A percentile compares a stretch with the other conserved stretches of the same genome.
phyloP scores from a whole-genome alignment of 2,797 vertebrate species.

The Brotula barbata region DNA sequence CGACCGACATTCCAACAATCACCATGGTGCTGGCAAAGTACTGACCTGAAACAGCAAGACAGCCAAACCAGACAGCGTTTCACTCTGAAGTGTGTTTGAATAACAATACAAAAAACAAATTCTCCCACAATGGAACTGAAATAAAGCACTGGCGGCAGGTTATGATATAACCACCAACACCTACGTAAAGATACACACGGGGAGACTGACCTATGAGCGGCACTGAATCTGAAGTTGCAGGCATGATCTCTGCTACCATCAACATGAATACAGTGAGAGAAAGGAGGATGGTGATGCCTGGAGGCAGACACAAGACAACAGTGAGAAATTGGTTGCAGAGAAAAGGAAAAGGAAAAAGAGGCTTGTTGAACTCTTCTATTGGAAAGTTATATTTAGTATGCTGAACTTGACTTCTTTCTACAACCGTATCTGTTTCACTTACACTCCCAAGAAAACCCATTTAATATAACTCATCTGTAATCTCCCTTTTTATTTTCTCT shows the following conservation, averaged over 20 bases:
- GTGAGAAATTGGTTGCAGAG: slow-evolving; percentile 28
- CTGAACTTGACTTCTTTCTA: slow-evolving; percentile 32
- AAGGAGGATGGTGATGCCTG: slow-evolving; percentile 83
- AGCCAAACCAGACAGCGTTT: not conserved
- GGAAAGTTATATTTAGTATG: slow-evolving; percentile 40
- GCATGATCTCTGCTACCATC: slow-evolving; percentile 85
- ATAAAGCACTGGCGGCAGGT: too few relatives aligned
- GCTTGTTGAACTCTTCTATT: slow-evolving; percentile 14
- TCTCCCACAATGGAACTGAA: too few relatives aligned
- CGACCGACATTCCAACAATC: slow-evolving; percentile 84
- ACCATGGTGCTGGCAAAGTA: slow-evolving; percentile 87
- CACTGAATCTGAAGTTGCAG: slow-evolving; percentile 82
- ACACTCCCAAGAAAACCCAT: slow-evolving; percentile 29
- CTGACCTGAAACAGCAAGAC: slow-evolving; percentile 71
- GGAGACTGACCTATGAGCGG: slow-evolving; percentile 78
- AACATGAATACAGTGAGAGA: slow-evolving; percentile 84
- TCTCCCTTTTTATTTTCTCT: slow-evolving; percentile 11
- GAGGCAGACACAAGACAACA: slow-evolving; percentile 41
- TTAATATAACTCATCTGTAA: slow-evolving; percentile 23
- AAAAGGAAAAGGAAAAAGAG: slow-evolving; percentile 25
- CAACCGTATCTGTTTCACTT: slow-evolving; percentile 35
- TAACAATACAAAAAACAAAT: too few relatives aligned
- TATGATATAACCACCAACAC: too few relatives aligned
- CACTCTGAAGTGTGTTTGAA: too few relatives aligned
- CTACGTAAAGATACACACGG: too few relatives aligned